Evolutionary conservation across 2,888 invertebrate genomes (phyloP), one percentile per base, ranked within the genome.

Genomic region (Lysandra bellargus): DNA sequence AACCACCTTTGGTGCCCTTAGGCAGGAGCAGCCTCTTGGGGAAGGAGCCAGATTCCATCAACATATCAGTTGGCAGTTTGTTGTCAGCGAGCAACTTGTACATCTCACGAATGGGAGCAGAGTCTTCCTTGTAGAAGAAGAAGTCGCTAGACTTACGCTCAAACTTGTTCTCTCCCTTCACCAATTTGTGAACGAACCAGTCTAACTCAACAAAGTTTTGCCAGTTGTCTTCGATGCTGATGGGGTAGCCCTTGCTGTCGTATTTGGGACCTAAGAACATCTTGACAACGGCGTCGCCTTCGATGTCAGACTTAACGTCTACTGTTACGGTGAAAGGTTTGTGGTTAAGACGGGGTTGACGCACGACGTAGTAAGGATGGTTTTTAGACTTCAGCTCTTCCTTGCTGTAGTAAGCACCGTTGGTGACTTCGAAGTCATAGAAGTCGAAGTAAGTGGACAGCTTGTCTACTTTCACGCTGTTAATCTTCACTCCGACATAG

Each of bases 11-110:
- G 83, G 95, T 96, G 86, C 98, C 98, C 87, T 95, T 97, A 61
- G 98, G 97, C 80, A 98, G 89, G 86, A 97, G 90, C 78, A 97
- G 91, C 82, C 97, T 96, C 81, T 95, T 95, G 4, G 97, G 97
- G 91, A 96, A 95, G 78, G 95, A 95, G 82, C 95, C 96, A 83
- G 95, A 94, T 74, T 93, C 89, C 82, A 95, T 92, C 79, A 92
- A 92, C 88, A 95, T 94, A 83, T 95, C 95, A 83, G 92, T 84
- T 33, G 95, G 95, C 85, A 96, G 93, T 81, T 90, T 85, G 76
- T 88, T 87, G 83, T 96, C 95, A 30, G 93, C 89, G 83, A 96
- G 90, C 76, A 96, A 93, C 80, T 95, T 94, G 87, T 95, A 95
- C 79, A 97, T 90, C 79, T 96, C 94, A 44, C 92, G 91, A 85